Evolutionary conservation across 2,888 invertebrate species (phyloP).

Genomic region (Oxytorus armatus): DNA sequence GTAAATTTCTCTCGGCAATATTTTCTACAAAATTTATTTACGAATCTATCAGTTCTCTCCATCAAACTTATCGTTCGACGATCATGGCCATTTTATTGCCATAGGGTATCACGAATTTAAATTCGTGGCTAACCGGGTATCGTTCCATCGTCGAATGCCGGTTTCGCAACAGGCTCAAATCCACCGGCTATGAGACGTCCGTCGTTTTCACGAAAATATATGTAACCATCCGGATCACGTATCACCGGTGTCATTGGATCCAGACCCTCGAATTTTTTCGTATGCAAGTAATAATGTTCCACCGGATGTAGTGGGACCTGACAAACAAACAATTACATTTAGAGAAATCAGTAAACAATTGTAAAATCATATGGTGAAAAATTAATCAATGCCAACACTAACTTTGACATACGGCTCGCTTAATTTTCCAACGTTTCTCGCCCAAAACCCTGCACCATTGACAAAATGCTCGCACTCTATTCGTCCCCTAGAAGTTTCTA

Average conservation of each 20-base stretch:
- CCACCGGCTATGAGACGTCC: slow-evolving; percentile 95
- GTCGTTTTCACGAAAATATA: slow-evolving; percentile 94
- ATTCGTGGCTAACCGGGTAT: slow-evolving; percentile 85
- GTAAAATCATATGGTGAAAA: neutral
- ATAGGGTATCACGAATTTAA: slow-evolving; percentile 56
- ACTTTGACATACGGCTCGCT: slow-evolving; percentile 93
- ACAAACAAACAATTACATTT: slow-evolving; percentile 12
- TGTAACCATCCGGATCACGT: slow-evolving; percentile 94
- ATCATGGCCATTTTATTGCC: neutral
- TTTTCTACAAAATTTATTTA: slow-evolving; percentile 83
- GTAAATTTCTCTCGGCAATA: slow-evolving; percentile 88
- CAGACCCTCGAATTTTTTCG: slow-evolving; percentile 91
- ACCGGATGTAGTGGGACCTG: slow-evolving; percentile 94
- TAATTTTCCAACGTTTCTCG: slow-evolving; percentile 93
- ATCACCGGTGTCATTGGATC: slow-evolving; percentile 94
- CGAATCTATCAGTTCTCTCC: slow-evolving; percentile 2
- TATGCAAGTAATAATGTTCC: slow-evolving; percentile 97
- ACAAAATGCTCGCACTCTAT: slow-evolving; percentile 96
- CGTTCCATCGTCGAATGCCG: slow-evolving; percentile 92
- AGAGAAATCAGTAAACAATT: slow-evolving; percentile 14
- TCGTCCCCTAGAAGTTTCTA: slow-evolving; percentile 91
- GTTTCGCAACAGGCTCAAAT: slow-evolving; percentile 96
- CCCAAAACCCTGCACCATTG: slow-evolving; percentile 98
- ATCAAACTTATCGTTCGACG: neutral
- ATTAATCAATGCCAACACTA: slow-evolving; percentile 45